phyloP scores from a whole-genome alignment of 2,797 vertebrate species.

The Eospalax fontanierii region DNA sequence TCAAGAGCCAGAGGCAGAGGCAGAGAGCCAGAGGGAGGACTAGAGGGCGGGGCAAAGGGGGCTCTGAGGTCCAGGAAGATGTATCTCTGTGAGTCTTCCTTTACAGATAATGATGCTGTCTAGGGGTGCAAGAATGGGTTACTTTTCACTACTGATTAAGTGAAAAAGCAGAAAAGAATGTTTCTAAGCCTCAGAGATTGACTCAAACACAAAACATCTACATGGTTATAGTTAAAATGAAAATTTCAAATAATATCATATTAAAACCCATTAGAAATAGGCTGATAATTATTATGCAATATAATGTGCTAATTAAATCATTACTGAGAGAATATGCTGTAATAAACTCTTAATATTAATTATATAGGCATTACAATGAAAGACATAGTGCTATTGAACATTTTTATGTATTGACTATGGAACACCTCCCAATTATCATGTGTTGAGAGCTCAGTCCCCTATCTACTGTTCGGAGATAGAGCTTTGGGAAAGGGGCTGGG shows the following conservation, averaged over 20 bases:
- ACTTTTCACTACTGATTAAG: not conserved
- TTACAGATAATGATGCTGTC: not conserved
- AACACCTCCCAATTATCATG: too few species aligned
- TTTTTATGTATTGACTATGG: too few species aligned
- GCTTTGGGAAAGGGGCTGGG: too few species aligned
- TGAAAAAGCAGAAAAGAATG: not conserved
- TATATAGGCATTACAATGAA: conserved; percentile 10
- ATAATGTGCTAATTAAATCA: conserved; percentile 29
- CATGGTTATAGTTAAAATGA: not conserved
- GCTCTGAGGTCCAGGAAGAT: too few species aligned
- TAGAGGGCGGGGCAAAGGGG: too few species aligned
- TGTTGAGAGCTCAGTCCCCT: too few species aligned
- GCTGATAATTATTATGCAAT: not conserved
- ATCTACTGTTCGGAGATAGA: too few species aligned
- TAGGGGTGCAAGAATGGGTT: not conserved
- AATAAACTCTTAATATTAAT: not conserved
- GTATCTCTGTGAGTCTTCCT: too few species aligned
- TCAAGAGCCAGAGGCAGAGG: too few species aligned
- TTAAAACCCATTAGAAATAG: not conserved
- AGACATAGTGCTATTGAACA: not conserved
- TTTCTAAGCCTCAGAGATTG: not conserved
- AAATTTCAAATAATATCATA: not conserved
- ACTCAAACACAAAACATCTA: not conserved
- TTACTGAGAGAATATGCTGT: not conserved
- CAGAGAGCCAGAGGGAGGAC: too few species aligned